Evolutionary conservation across 2,888 invertebrate species (phyloP).

Genomic region (Lepidonotus clava): DNA sequence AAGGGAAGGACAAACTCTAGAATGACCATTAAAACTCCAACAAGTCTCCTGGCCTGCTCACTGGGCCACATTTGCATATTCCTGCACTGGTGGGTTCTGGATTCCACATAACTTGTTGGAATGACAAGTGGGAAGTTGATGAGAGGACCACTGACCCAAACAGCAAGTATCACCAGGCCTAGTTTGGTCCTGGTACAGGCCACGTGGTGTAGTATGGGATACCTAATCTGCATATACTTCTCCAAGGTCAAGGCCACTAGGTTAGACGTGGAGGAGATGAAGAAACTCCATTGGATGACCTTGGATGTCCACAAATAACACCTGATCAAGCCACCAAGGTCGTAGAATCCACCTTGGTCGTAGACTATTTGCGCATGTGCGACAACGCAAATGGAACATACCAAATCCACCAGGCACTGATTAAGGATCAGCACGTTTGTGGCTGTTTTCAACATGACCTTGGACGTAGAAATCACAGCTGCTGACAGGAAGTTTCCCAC

Average conservation of each 20-base stretch:
- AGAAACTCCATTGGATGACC: constrained; percentile 29
- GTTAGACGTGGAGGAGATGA: background rate
- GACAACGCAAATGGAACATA: background rate
- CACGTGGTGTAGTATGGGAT: background rate
- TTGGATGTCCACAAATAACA: background rate
- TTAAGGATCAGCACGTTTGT: background rate
- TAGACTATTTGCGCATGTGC: background rate
- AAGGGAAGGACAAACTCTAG: background rate
- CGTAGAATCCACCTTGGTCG: background rate
- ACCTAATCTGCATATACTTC: background rate
- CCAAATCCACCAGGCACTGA: background rate
- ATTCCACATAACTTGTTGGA: constrained; percentile 9
- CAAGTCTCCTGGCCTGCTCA: background rate
- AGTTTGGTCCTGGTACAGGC: background rate
- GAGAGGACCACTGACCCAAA: background rate
- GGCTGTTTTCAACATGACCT: background rate
- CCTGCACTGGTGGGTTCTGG: background rate
- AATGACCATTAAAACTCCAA: background rate
- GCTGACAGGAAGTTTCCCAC: too few species aligned
- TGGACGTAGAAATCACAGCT: too few species aligned
- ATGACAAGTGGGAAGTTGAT: background rate
- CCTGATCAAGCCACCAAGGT: background rate
- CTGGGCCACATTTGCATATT: constrained; percentile 4
- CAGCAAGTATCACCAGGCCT: background rate
- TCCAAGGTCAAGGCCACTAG: background rate